Percentiles rank a stretch among this genome's conserved stretches.
Conservation (phyloP, 2,113 vertebrate genomes). For the Ceratotherium simum region DNA sequence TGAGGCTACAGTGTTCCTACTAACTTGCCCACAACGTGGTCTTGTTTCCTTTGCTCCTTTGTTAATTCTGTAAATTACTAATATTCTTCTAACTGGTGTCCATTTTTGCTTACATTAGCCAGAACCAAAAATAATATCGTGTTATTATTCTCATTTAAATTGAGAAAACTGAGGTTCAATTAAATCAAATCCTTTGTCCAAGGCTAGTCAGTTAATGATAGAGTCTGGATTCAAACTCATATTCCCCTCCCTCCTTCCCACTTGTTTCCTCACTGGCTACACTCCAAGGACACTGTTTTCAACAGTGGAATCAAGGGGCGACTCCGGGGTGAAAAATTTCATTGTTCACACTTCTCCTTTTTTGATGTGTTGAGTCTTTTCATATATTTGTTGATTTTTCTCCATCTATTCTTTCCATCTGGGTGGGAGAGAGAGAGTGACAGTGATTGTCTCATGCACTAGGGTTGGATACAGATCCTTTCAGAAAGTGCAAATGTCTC, state of each 20-base stretch:
- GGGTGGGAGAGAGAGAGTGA: neutral
- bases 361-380: neutral
- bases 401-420: neutral
- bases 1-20: neutral
- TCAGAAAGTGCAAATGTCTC: neutral
- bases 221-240: neutral
- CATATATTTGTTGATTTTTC: neutral
- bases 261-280: neutral
- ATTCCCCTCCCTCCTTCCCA: accelerated
- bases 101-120: neutral
- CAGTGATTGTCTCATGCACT: neutral
- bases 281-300: neutral
- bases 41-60: neutral
- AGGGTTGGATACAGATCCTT: neutral
- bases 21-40: neutral
- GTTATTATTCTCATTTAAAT: constrained; percentile 10
- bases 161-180: neutral
- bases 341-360: neutral
- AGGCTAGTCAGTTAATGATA: neutral
- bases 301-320: neutral
- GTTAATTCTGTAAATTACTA: neutral
- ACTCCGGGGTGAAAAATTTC: neutral
- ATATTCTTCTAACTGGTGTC: neutral
- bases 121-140: neutral
- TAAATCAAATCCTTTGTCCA: neutral